These are phyloP conservation scores for Apodemus speciosus DNA, from an alignment of 2,113 vertebrate genomes.

Conservation along the genomic window DNA sequence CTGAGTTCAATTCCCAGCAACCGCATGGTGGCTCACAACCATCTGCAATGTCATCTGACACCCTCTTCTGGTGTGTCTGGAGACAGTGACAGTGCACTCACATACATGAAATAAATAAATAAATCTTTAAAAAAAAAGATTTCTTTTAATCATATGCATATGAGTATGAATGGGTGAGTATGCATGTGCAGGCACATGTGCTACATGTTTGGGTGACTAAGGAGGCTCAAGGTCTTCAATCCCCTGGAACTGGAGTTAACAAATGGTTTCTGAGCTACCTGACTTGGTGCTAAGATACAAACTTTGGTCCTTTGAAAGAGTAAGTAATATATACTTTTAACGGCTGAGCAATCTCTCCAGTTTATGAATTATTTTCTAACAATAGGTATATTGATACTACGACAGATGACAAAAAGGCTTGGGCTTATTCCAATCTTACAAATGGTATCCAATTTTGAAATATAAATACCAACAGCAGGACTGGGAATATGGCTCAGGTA, in stretches of 20 bases:
- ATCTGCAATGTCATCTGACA: too few species aligned
- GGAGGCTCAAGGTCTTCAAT: neutral
- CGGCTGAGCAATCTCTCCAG: neutral
- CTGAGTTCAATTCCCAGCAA: too few species aligned
- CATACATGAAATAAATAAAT: too few species aligned
- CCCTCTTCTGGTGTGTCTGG: too few species aligned
- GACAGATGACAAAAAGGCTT: conserved; percentile 72
- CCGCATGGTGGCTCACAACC: too few species aligned
- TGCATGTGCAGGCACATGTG: too few species aligned
- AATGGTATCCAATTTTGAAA: conserved; percentile 50
- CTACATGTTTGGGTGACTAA: neutral
- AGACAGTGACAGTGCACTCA: too few species aligned
- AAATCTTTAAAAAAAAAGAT: too few species aligned
- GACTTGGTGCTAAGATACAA: neutral
- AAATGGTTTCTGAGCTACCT: neutral
- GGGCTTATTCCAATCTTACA: conserved; percentile 42
- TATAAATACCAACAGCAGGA: conserved; percentile 28
- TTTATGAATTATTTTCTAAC: conserved; percentile 3
- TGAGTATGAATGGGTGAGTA: neutral
- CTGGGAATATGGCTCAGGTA: conserved; percentile 4
- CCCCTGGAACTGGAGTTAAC: neutral
- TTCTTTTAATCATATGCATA: neutral
- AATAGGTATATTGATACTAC: conserved; percentile 63
- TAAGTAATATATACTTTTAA: neutral
- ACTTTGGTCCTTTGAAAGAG: neutral